Base-by-base conservation (phyloP, 2,888 invertebrate genomes). In the Cyaniris semiargus region DNA sequence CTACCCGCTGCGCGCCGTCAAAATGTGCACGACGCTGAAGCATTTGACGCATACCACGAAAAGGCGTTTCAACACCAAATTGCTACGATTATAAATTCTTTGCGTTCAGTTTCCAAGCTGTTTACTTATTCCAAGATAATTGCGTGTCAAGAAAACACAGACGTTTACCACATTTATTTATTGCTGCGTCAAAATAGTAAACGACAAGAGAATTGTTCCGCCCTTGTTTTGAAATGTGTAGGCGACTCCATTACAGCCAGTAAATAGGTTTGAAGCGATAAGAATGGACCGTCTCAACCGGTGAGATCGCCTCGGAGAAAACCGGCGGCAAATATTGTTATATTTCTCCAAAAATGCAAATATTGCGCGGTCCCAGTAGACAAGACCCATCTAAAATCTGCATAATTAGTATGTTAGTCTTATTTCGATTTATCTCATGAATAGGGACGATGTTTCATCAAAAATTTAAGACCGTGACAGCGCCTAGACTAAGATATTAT, bases 61-160 rank as follows among this genome's bases (percentile, higher is more conserved):
- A 58, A 10, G 60, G 60, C 60, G 27, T 66, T 66, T 66, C 66
- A 1, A 66, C 27, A 66, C 15, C 31, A 31, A 66, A 66, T 31
- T 31, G 66, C 27, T 27, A 31, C 18, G 27, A 66, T 66, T 66
- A 66, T 66, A 31, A 66, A 66, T 66, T 15, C 66, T 66, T 66
- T 66, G 66, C 66, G 27, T 66, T 66, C 27, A 31, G 27, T 31
- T 66, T 4, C 27, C 15, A 38, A 18, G 1, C 27, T 74, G 48
- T 74, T 53, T 48, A 53, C 53, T 76, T 56, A 92, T 92, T 92
- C 90, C 88, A 88, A 90, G 87, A 91, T 92, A 92, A 92, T 92
- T 90, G 90, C 86, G 86, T 87, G 88, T 83, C 87, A 84, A 87
- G 85, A 84, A 86, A 88, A 87, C 85, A 85, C 85, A 87, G 88